Base-by-base conservation (phyloP, 92 coral and sea anemone species). In the Galaxea fascicularis region DNA sequence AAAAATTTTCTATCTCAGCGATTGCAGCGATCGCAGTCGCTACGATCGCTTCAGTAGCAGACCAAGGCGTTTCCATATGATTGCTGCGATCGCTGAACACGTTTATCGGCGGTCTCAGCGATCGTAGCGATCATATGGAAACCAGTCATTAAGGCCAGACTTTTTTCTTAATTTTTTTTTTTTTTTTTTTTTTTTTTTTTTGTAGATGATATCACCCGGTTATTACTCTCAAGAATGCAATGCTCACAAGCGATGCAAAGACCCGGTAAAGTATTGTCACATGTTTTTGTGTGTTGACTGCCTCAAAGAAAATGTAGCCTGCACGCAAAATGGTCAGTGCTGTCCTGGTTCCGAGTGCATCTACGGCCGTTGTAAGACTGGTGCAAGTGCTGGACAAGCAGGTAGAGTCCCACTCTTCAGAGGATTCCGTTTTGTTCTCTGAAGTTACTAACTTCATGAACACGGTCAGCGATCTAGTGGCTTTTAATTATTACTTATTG, bases 321-420 rank as follows among this genome's bases (percentile, higher is more conserved):
- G 99, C 86, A 96, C 99, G 21, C 99, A 96, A 66, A 96, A 96
- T 74, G 99, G 99, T 52, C 99, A 96, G 93, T 96, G 99, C 28
- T 96, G 99, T 83, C 98, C 98, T 73, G 85, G 91, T 63, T 94
- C 98, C n/a, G 98, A 94, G 87, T 96, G 99, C 82, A 93, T 94
- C 56, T 96, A 96, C 73, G 99, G 99, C 25, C 95, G 99, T n/a
- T 96, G 99, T 83, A 96, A 92, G 86, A 83, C 98, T 79, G 99
- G 99, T 27, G 91, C 98, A 58, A 87, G 59, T 74, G 87, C 93
- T 16, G 98, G 95, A 30, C 85, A 92, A 58, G 93, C 98, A 76
- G 98, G 98, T 90, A 49, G 25, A 73, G 14, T 2, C 24, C 76
- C 3, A 16, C 6, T 10, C 27, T 22, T n/a, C 21, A 15, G 54